Base-by-base conservation (phyloP, 2,888 invertebrate species). In the Balanococcus diminutus region DNA sequence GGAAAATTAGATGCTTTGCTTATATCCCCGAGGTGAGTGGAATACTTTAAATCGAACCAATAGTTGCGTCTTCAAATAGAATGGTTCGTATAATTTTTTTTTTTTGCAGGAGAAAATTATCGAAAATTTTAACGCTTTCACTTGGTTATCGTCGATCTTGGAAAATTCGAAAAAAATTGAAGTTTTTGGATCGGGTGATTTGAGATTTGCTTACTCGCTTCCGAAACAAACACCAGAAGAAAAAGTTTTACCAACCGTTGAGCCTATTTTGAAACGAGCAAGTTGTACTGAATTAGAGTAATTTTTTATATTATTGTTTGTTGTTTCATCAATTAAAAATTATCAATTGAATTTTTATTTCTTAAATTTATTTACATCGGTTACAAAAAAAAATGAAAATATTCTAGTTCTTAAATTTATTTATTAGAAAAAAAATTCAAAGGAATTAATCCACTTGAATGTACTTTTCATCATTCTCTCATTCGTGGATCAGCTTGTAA, bases 1-100 rank as follows among this genome's bases (percentile, higher is more conserved):
- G 92, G 22, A 91, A 91, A 86, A 90, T 95, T 0, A 93, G 93
- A 88, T 95, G 94, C 0, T 91, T 93, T 61, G 94, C 94, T 89
- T 92, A 92, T 87, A 93, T 95, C 83, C 95, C 95, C 2, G 90
- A 92, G 91, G 95, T 95, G 90, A 89, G 82, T 84, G 67, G 8
- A 32, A 83, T 84, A 72, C n/a, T 86, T n/a, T n/a, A n/a, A n/a
- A n/a, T n/a, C n/a, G n/a, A n/a, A n/a, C n/a, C n/a, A n/a, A n/a
- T n/a, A n/a, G n/a, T n/a, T n/a, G n/a, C n/a, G n/a, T n/a, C n/a
- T 75, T n/a, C n/a, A 82, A 9, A 56, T 11, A 86, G 46, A 32
- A 22, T 84, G 22, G 86, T 42, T 42, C 16, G 42, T 3, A 28
- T 5, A n/a, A 28, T 82, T n/a, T 67, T 39, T 86, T 67, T 16